Base-by-base conservation (phyloP, 2,797 vertebrate genomes). In the Aphelocoma californica region DNA sequence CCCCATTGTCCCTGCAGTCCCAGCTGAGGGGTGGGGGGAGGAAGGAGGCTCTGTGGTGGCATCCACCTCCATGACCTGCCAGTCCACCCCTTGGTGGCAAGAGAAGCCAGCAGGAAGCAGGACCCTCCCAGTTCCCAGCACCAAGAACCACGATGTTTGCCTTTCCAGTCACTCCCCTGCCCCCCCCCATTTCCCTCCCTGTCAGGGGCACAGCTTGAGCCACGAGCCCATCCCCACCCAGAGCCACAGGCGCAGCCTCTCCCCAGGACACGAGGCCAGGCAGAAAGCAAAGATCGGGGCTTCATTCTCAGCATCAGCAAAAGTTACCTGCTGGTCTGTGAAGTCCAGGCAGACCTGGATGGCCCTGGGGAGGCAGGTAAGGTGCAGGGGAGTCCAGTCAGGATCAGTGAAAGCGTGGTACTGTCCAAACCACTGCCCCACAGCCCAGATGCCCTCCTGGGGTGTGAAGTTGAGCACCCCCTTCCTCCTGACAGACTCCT, bases 351-450 rank as follows among this genome's bases (percentile, higher is more conserved):
- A 98, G 69, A 98, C 26, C 13, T 92, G 97, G 58, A 98, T 90
- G 4, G 94, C 95, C 38, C 29, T 50, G 18, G 98, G 97, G 53
- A 54, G 91, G 72, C 96, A 97, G 18, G 65, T n/a, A 16, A 98
- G 96, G 64, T 81, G 84, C 40, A 99, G 90, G 32, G 98, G 94
- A 14, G 94, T 97, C 64, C 95, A 95, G 74, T 98, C 98, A 1
- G 97, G 95, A 42, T 98, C 97, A 3, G 97, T 98, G 96, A 98
- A 98, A 10, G 98, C 98, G 4, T 98, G 95, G 32, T 98, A 98
- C 81, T 98, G 98, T 10, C 84, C 88, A 19, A 92, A 96, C 82
- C 97, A 96, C 70, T 96, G 94, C 47, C 97, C 97, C 84, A 98
- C 62, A 0, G 95, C 93, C 97, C 97, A 98, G 88, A 98, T 97